Conservation (phyloP, 1,140 invertebrate species). For the Hypsibius dujardini region DNA sequence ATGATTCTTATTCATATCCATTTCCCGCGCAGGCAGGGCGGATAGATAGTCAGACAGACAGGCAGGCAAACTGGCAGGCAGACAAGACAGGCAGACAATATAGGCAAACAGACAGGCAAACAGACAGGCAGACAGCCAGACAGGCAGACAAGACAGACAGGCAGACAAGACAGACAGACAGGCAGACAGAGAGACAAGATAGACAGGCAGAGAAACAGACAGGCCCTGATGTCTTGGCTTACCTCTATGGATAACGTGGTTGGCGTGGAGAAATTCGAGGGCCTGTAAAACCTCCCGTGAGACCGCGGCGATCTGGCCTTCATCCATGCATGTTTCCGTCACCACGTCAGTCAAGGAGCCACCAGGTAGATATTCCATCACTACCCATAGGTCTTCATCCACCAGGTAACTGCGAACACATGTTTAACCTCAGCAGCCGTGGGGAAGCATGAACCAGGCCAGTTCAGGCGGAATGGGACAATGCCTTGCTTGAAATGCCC, state of each 20-base stretch:
- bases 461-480: not conserved
- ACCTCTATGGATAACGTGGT: constrained; percentile 85
- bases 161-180: no score
- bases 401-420: constrained; percentile 54
- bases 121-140: no score
- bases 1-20: no score
- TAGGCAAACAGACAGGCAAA: no score
- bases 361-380: constrained; percentile 97
- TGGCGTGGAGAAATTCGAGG: constrained; percentile 88
- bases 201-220: no score
- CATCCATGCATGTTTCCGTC: constrained; percentile 99
- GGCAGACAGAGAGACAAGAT: no score
- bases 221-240: constrained; percentile 18
- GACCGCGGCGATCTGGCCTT: constrained; percentile 97
- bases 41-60: no score
- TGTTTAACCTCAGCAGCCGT: no score
- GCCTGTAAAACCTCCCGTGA: constrained; percentile 93
- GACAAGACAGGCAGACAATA: no score
- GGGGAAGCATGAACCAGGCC: not conserved
- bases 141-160: no score
- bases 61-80: no score
- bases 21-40: no score
- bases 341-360: constrained; percentile 96
- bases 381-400: constrained; percentile 84
- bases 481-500: not conserved